Evolutionary conservation across 2,888 invertebrate species (phyloP).

Genomic region (Cheilosia vernalis): DNA sequence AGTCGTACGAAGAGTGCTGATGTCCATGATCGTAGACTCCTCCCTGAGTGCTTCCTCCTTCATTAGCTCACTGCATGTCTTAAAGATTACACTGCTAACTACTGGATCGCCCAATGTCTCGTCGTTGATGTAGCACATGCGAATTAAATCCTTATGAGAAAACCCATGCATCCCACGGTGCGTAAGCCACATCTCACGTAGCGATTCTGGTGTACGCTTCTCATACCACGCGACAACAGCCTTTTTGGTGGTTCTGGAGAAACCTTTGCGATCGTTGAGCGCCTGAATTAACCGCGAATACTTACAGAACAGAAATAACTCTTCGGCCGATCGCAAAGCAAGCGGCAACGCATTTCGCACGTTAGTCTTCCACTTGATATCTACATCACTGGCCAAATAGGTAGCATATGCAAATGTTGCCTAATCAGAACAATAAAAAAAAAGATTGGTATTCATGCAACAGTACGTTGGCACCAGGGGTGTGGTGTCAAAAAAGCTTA

Average conservation of each 20-base stretch:
- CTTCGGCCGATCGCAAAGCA: slow-evolving; percentile 77
- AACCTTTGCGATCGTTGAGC: slow-evolving; percentile 76
- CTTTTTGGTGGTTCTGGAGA: slow-evolving; percentile 80
- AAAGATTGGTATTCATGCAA: slow-evolving; percentile 8
- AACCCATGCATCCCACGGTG: slow-evolving; percentile 76
- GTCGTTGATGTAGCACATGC: slow-evolving; percentile 78
- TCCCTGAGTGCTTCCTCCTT: slow-evolving; percentile 44
- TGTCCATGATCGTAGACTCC: slow-evolving; percentile 69
- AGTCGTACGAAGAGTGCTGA: slow-evolving; percentile 78
- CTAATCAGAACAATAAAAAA: slow-evolving; percentile 55
- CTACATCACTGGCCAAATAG: slow-evolving; percentile 76
- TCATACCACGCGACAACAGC: slow-evolving; percentile 80
- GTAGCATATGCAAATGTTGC: slow-evolving; percentile 79
- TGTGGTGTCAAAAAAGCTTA: slow-evolving; percentile 60
- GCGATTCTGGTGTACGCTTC: slow-evolving; percentile 71
- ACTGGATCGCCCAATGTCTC: slow-evolving; percentile 71
- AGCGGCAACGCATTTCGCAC: slow-evolving; percentile 77
- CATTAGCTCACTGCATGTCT: slow-evolving; percentile 75
- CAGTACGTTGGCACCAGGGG: slow-evolving; percentile 6
- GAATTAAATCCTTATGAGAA: slow-evolving; percentile 78
- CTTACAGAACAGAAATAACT: slow-evolving; percentile 79
- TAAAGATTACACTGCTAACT: slow-evolving; percentile 74
- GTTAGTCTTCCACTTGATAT: slow-evolving; percentile 76
- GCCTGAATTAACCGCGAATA: slow-evolving; percentile 78
- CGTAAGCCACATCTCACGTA: slow-evolving; percentile 79